phyloP scores from a whole-genome alignment of 2,113 vertebrate genomes.

The Chionis minor region DNA sequence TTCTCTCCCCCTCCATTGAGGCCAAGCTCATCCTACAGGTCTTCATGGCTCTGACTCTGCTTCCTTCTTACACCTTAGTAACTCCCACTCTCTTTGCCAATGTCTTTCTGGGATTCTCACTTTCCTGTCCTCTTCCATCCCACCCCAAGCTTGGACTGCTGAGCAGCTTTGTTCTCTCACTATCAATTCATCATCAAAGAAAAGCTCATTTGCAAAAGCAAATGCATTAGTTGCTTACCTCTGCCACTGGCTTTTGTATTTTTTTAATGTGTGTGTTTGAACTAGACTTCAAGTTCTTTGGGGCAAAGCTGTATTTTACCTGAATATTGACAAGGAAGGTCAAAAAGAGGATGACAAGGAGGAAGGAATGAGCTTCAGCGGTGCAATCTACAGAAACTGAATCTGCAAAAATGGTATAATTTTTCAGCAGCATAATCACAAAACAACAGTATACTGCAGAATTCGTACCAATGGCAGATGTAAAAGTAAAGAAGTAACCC shows the following conservation, averaged over 20 bases:
- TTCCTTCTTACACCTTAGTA: background rate
- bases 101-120: background rate
- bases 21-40: background rate
- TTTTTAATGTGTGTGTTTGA: background rate
- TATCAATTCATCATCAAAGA: background rate
- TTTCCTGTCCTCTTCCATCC: background rate
- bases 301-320: background rate
- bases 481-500: background rate
- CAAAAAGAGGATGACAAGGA: background rate
- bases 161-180: background rate
- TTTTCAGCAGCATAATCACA: background rate
- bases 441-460: background rate
- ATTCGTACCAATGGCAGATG: background rate
- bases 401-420: background rate
- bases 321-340: background rate
- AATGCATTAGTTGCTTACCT: background rate
- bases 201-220: background rate
- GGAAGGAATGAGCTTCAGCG: background rate
- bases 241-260: background rate
- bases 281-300: background rate
- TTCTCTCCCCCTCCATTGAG: background rate
- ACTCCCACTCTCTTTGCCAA: background rate
- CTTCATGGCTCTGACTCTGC: background rate
- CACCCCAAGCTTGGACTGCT: background rate
- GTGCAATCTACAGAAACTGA: background rate